Percentiles rank a stretch among this genome's conserved stretches.
Evolutionary conservation across 2,113 vertebrate genomes (phyloP).

Genomic region (Saccopteryx leptura): DNA sequence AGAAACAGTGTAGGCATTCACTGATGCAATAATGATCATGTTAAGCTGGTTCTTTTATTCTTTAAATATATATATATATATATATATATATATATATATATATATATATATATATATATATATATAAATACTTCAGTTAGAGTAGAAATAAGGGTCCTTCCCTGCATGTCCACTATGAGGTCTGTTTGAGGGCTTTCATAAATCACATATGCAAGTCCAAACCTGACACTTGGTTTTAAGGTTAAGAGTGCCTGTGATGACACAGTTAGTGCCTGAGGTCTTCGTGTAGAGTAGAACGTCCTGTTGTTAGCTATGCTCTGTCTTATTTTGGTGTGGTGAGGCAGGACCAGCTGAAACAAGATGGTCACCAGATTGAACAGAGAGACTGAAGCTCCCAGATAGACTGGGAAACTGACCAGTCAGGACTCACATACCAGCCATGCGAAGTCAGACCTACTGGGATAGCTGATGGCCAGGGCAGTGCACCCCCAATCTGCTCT

Average conservation of each 20-base stretch:
- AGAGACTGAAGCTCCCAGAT: neutral
- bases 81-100: too few species aligned
- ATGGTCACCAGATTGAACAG: neutral
- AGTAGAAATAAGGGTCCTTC: neutral
- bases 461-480: neutral
- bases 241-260: neutral
- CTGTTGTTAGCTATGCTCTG: neutral
- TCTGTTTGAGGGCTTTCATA: too few species aligned
- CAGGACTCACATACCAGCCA: too few species aligned
- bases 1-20: neutral
- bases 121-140: neutral
- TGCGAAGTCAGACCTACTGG: neutral
- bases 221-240: neutral
- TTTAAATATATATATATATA: neutral
- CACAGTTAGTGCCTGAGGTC: neutral
- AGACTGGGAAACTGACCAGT: neutral
- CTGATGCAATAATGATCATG: neutral
- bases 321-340: neutral
- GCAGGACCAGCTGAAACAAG: neutral
- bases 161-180: neutral
- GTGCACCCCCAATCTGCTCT: neutral
- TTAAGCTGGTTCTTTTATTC: neutral
- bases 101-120: too few species aligned
- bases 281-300: neutral
- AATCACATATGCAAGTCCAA: neutral